Evolutionary conservation across 2,113 vertebrate species (phyloP), one percentile per base, ranked within the genome.

Genomic region (Alouatta palliata): DNA sequence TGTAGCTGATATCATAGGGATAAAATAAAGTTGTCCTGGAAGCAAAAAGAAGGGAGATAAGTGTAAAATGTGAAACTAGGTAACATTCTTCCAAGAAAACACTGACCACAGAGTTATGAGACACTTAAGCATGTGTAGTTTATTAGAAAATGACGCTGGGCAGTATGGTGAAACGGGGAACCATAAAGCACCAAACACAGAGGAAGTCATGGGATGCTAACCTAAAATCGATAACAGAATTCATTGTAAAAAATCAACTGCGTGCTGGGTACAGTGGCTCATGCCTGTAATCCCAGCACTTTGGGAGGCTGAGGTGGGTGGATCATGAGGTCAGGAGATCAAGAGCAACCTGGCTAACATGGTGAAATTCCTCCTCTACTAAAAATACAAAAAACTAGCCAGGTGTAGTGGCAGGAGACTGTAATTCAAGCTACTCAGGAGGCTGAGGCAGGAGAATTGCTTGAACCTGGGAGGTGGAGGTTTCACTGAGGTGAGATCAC

Each of bases 101-200:
- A 25, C 0, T n/a, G 37, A 25, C 19, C 25, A 54, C 5, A 58
- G 47, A 89, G 71, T 32, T 35, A 20, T 0, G 17, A 0, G 11
- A 71, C 3, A 45, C 14, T 7, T 12, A 52, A 20, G 35, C 0
- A 6, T 6, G 2, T 19, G 25, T 3, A 35, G 23, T 6, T 19
- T 37, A 17, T 76, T 16, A 56, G 40, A 58, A 86, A 90, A 85
- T 10, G 14, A 47, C 23, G n/a, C n/a, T 43, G 7, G 12, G 35
- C 16, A 20, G n/a, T 12, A 58, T 6, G 30, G 32, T 75, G 76
- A 93, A 64, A 14, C 7, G 25, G 23, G 16, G 11, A 8, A 35
- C 6, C 6, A 27, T 11, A 25, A 8, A 35, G 3, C 8, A 35
- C 2, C 20, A 80, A 68, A 79, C 2, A 66, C 8, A 84, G 43